A percentile compares a stretch with the other conserved stretches of the same genome.
phyloP scores from a whole-genome alignment of 2,888 invertebrate species.

The Notodonta ziczac region DNA sequence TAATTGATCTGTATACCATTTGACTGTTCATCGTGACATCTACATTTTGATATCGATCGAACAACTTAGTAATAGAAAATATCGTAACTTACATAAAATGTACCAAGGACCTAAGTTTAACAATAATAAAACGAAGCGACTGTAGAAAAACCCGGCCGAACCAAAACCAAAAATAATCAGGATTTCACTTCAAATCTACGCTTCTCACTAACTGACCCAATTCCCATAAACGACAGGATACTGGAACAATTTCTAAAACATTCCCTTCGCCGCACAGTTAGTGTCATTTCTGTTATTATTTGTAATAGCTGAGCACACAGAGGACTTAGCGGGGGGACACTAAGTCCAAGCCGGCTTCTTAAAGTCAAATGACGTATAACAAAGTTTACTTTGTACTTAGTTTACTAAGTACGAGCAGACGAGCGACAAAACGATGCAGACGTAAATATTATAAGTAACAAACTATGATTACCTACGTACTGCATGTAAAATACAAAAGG shows the following conservation, averaged over 20 bases:
- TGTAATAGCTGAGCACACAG: slow-evolving; percentile 3
- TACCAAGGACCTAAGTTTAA: too few species aligned
- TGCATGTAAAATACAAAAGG: too few species aligned
- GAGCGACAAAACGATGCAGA: neutral
- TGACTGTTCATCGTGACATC: too few species aligned
- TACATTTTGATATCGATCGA: too few species aligned
- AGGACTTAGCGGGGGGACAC: slow-evolving; percentile 7
- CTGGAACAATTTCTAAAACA: neutral
- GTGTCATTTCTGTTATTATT: neutral
- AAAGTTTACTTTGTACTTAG: neutral
- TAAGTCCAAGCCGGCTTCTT: slow-evolving; percentile 6
- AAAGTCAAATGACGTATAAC: slow-evolving; percentile 9
- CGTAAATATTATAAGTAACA: too few species aligned
- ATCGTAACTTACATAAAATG: too few species aligned
- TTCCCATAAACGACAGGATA: neutral
- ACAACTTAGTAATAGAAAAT: too few species aligned
- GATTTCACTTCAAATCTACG: too few species aligned
- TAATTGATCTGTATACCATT: too few species aligned
- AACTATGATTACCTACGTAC: too few species aligned
- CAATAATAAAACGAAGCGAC: too few species aligned
- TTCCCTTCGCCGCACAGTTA: neutral
- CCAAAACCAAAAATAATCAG: neutral
- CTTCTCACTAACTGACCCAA: neutral
- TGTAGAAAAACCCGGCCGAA: neutral
- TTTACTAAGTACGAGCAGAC: neutral